Conservation (phyloP, 30 jellyfish, hydroid and myxozoan genomes). For the Turritopsis dohrnii region DNA sequence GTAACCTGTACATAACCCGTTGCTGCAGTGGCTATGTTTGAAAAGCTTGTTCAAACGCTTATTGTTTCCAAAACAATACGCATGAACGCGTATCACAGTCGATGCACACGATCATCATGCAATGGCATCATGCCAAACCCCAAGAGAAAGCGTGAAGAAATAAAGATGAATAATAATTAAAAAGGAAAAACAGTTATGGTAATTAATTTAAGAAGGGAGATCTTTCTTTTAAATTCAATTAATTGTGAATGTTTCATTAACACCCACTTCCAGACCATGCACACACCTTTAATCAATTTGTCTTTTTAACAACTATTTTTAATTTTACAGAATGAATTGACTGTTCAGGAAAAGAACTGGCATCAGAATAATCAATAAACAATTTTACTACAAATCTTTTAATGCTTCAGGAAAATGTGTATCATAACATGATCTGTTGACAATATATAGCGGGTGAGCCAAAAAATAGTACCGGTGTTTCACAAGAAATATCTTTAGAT, state of each 20-base stretch:
- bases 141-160: neutral
- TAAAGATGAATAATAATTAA: neutral
- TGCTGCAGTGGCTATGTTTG: too few relatives aligned
- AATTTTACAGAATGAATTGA: too few relatives aligned
- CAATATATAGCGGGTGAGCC: too few relatives aligned
- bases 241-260: neutral
- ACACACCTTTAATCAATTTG: neutral
- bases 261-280: neutral
- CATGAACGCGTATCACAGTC: neutral
- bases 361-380: too few relatives aligned
- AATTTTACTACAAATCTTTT: too few relatives aligned
- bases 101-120: neutral
- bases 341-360: too few relatives aligned
- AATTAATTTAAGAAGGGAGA: neutral
- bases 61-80: neutral
- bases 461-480: too few relatives aligned
- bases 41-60: neutral
- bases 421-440: too few relatives aligned
- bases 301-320: too few relatives aligned
- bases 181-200: neutral
- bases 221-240: neutral
- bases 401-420: too few relatives aligned
- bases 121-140: neutral
- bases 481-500: too few relatives aligned
- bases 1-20: too few relatives aligned